Percentiles rank a stretch among this genome's conserved stretches.
phyloP scores from a whole-genome alignment of 2,888 invertebrate species.

The Brachycybe producta region DNA sequence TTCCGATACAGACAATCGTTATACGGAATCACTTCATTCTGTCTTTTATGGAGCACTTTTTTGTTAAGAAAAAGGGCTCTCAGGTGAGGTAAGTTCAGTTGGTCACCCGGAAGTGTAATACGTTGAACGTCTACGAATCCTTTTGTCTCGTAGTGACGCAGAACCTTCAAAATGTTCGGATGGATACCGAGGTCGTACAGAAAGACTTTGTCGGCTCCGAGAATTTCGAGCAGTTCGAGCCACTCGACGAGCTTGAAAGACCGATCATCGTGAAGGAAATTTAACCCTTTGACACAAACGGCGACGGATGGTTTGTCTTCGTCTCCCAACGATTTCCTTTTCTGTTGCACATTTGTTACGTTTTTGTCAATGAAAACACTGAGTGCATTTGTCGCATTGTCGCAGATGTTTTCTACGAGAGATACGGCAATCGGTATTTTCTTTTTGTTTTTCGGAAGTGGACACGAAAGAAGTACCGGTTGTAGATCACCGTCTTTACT shows the following conservation, averaged over 20 bases:
- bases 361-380: neutral
- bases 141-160: conserved; percentile 39
- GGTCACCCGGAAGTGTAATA: conserved; percentile 71
- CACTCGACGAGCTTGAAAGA: conserved; percentile 83
- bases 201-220: conserved; percentile 83
- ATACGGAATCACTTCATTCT: conserved; percentile 89
- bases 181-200: conserved; percentile 73
- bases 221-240: conserved; percentile 71
- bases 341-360: neutral
- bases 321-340: no score
- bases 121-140: conserved; percentile 63
- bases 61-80: conserved; percentile 79
- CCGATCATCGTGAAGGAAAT: conserved; percentile 71
- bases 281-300: conserved; percentile 84
- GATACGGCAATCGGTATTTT: neutral
- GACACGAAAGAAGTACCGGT: conserved; percentile 78
- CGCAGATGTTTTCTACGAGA: neutral
- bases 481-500: conserved; percentile 81
- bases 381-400: neutral
- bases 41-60: conserved; percentile 82
- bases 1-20: conserved; percentile 91
- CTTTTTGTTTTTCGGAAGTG: conserved; percentile 47
- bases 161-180: conserved; percentile 70
- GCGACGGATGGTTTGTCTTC: conserved; percentile 60
- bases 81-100: conserved; percentile 76